A percentile compares a stretch with the other conserved stretches of the same genome.
phyloP scores from a whole-genome alignment of 2,888 invertebrate species.

The Thysanoteuthis rhombus region DNA sequence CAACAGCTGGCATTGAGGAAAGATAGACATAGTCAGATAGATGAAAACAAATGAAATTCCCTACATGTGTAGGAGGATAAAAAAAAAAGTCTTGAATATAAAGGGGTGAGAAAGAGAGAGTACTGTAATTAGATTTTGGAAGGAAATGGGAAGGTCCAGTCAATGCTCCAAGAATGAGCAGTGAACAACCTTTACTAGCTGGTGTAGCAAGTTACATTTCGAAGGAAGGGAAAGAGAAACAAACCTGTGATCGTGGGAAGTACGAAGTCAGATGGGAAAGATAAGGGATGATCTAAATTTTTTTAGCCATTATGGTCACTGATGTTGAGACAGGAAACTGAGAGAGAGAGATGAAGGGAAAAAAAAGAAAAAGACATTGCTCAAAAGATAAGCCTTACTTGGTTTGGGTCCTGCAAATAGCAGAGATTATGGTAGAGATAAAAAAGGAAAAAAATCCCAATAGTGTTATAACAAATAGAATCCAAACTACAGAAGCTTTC shows the following conservation, averaged over 20 bases:
- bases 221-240: neutral
- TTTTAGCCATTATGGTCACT: neutral
- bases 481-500: neutral
- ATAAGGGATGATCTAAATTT: neutral
- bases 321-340: too few relatives aligned
- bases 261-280: neutral
- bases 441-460: neutral
- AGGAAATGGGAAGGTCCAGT: too few relatives aligned
- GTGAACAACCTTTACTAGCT: too few relatives aligned
- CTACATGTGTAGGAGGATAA: neutral
- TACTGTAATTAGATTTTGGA: too few relatives aligned
- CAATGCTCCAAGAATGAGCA: too few relatives aligned
- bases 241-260: neutral
- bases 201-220: too few relatives aligned
- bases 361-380: neutral
- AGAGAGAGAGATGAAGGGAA: neutral
- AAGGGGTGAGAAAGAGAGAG: neutral
- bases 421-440: neutral
- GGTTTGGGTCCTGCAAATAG: neutral
- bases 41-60: neutral
- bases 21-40: neutral
- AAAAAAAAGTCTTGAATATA: neutral
- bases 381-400: neutral
- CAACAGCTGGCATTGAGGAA: neutral
- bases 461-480: neutral